A percentile compares a stretch with the other conserved stretches of the same genome.
These are phyloP conservation scores for Typhlomys cinereus DNA, from an alignment of 2,113 vertebrate genomes.

Conservation along the genomic window DNA sequence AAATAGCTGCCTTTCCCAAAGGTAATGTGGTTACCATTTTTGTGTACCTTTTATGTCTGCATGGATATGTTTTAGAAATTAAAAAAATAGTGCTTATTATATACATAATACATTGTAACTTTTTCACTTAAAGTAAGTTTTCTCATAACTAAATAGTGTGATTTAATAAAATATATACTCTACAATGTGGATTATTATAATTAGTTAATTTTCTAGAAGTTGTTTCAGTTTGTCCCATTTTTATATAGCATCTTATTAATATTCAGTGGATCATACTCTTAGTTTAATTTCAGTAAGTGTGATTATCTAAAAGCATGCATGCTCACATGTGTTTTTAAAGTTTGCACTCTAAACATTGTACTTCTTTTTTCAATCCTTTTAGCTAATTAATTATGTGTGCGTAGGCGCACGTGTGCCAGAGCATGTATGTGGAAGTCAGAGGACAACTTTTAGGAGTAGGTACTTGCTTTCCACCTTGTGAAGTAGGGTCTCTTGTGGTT, in stretches of 20 bases:
- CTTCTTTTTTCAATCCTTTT: no score
- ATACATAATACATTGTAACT: conserved; percentile 15
- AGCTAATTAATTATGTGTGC: no score
- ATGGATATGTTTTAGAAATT: background rate
- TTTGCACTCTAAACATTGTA: background rate
- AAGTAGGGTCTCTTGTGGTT: no score
- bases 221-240: conserved; percentile 48
- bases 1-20: conserved; percentile 5
- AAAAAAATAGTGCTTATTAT: conserved; percentile 2
- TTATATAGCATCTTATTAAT: background rate
- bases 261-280: background rate
- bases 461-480: no score
- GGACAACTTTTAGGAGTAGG: no score
- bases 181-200: conserved; percentile 20
- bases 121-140: conserved; percentile 32
- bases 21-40: background rate
- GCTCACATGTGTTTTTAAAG: background rate
- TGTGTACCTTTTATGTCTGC: background rate
- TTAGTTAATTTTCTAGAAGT: conserved; percentile 18
- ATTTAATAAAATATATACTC: conserved; percentile 32
- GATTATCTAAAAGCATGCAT: background rate
- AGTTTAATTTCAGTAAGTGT: conserved; percentile 15
- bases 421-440: no score
- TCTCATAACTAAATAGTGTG: conserved; percentile 29
- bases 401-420: no score